These are phyloP conservation scores for Plodia interpunctella DNA, from an alignment of 1,140 invertebrate species.

Conservation along the genomic window DNA sequence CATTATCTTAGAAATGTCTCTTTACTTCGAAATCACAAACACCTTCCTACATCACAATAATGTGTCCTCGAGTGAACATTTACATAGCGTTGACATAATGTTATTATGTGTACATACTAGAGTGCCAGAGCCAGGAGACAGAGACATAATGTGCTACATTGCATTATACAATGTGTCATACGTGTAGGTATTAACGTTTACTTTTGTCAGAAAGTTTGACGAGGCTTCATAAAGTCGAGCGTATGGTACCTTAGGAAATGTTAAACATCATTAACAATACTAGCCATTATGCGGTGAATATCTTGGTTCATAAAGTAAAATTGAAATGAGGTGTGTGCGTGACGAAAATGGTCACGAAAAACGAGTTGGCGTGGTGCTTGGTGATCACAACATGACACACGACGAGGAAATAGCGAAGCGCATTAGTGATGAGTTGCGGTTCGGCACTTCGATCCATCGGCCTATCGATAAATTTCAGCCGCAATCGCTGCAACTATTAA, in stretches of 20 bases:
- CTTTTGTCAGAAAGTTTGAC: constrained; percentile 16
- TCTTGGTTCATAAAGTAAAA: constrained; percentile 31
- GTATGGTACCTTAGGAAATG: constrained; percentile 17
- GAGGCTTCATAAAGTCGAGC: constrained; percentile 23
- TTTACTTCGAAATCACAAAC: constrained; percentile 24
- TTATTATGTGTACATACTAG: constrained; percentile 22
- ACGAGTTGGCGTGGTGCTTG: constrained; percentile 26
- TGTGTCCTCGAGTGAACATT: constrained; percentile 27
- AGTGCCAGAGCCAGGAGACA: constrained; percentile 14
- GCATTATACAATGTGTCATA: constrained; percentile 30
- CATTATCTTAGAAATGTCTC: constrained; percentile 23
- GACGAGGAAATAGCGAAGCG: constrained; percentile 19
- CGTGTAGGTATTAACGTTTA: constrained; percentile 25
- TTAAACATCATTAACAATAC: constrained; percentile 27
- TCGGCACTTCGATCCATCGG: constrained; percentile 18
- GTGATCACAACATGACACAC: constrained; percentile 21
- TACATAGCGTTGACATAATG: constrained; percentile 33
- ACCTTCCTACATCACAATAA: constrained; percentile 29
- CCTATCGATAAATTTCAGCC: constrained; percentile 53
- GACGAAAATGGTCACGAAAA: constrained; percentile 33
- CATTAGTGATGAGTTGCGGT: constrained; percentile 25
- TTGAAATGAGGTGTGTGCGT: constrained; percentile 35
- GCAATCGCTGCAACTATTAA: constrained; percentile 56
- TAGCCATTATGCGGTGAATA: constrained; percentile 21
- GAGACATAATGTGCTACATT: constrained; percentile 31